phyloP scores from a whole-genome alignment of 2,797 vertebrate genomes.

The Euthynnus affinis region DNA sequence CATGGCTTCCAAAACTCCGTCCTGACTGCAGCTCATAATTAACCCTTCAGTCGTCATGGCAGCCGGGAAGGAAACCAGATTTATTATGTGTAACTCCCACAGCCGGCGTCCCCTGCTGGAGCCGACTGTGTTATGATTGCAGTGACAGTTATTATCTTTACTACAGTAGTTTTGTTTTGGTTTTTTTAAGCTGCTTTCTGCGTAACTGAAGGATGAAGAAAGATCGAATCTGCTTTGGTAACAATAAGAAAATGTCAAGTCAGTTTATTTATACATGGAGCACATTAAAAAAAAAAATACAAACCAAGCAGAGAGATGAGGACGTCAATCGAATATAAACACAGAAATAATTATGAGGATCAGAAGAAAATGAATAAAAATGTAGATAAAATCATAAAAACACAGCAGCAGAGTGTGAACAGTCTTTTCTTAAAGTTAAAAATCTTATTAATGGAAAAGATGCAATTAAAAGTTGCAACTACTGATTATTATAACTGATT shows the following conservation, averaged over 20 bases:
- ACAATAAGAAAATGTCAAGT: no score
- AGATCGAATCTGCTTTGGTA: no score
- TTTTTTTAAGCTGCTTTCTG: background rate
- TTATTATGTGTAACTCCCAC: slow-evolving; percentile 4
- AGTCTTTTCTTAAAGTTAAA: no score
- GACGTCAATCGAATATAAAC: no score
- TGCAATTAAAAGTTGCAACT: background rate
- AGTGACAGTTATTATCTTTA: slow-evolving; percentile 5
- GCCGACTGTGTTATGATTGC: background rate
- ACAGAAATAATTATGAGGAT: no score
- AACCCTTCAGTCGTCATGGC: slow-evolving; percentile 28
- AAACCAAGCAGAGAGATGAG: no score
- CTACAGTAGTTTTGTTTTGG: background rate
- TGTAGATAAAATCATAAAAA: no score
- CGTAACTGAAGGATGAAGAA: background rate
- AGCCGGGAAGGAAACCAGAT: background rate
- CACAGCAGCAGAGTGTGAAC: no score
- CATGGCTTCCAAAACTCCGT: slow-evolving; percentile 32
- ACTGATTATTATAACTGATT: no score
- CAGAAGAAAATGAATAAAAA: no score
- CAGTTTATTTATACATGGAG: no score
- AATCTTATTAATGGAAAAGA: background rate
- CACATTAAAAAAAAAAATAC: no score
- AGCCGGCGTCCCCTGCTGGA: background rate
- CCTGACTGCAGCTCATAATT: slow-evolving; percentile 39